A percentile compares a stretch with the other conserved stretches of the same genome.
phyloP scores from a whole-genome alignment of 2,797 vertebrate genomes.

The Lepus townsendii region DNA sequence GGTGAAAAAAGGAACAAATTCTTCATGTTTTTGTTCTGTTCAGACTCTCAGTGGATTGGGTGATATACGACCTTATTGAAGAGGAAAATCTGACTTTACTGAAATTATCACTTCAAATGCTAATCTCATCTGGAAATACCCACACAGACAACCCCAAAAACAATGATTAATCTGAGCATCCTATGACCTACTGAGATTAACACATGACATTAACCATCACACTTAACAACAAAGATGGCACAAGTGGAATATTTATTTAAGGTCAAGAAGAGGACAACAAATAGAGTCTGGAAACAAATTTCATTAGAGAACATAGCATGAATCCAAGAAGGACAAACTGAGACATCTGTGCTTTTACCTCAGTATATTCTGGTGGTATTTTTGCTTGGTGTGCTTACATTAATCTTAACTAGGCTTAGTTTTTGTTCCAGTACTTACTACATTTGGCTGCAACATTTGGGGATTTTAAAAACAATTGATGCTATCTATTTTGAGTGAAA shows the following conservation, averaged over 20 bases:
- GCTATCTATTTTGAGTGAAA: background rate
- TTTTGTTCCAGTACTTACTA: background rate
- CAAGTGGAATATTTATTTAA: background rate
- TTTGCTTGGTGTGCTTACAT: background rate
- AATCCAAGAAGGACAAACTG: background rate
- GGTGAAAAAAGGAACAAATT: background rate
- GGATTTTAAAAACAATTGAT: background rate
- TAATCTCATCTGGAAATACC: background rate
- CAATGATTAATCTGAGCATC: background rate
- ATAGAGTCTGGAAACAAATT: background rate
- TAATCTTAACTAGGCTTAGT: background rate
- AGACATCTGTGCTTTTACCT: background rate
- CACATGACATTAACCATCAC: background rate
- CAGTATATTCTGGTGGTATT: background rate
- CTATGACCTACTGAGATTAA: background rate
- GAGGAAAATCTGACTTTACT: background rate
- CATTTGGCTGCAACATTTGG: background rate
- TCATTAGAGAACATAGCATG: background rate
- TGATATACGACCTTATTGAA: too few relatives aligned
- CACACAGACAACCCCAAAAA: too few relatives aligned
- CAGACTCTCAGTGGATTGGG: too few relatives aligned
- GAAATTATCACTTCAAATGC: background rate
- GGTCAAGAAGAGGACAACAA: background rate
- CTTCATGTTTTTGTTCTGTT: background rate
- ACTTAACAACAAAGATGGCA: background rate